Base-by-base conservation (phyloP, 2,888 invertebrate genomes). In the Camptogramma bilineatum region DNA sequence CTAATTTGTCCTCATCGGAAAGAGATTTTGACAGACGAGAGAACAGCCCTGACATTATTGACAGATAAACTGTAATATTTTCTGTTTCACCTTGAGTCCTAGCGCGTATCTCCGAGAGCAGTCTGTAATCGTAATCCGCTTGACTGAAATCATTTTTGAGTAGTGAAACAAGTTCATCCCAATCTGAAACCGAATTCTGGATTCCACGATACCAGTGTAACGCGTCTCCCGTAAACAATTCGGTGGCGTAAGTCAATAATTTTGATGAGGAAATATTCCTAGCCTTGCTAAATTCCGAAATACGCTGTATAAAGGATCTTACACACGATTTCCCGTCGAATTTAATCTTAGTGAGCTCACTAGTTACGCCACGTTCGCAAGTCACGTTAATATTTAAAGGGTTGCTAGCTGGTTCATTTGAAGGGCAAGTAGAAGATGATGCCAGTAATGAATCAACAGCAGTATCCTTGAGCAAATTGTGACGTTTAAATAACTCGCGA, bases 181-280 rank as follows among this genome's bases (percentile, higher is more conserved):
- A 55, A 34, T 8, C 17, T 10, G 47, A 18, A 19, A 55, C 9
- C 5, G 28, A 18, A 47, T 55, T 46, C 34, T 16, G 39, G 13
- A 57, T 16, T 13, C 39, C 19, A n/a, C 56, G 34, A 5, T 57
- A 57, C 56, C 56, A 57, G 48, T 57, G 56, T 16, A 57, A 19
- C 1, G 56, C 56, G 13, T 57, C 48, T 0, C 56, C 56, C 1
- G 48, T 57, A 19, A 57, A 57, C 10, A 57, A 42, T n/a, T 57
- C 50, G 1, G 56, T 57, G 5, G 56, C 56, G 31, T 31, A 31
- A 31, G 31, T 31, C 8, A 31, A 31, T 31, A 48, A 39, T n/a
- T 16, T 21, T 2, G 10, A 50, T 4, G 4, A 50, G 2, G 50
- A 50, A n/a, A 50, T 24, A 21, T 24, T 50, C 24, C n/a, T 50